Evolutionary conservation across 2,888 invertebrate species (phyloP), one percentile per base, ranked within the genome.

Genomic region (Theristus sp.): DNA sequence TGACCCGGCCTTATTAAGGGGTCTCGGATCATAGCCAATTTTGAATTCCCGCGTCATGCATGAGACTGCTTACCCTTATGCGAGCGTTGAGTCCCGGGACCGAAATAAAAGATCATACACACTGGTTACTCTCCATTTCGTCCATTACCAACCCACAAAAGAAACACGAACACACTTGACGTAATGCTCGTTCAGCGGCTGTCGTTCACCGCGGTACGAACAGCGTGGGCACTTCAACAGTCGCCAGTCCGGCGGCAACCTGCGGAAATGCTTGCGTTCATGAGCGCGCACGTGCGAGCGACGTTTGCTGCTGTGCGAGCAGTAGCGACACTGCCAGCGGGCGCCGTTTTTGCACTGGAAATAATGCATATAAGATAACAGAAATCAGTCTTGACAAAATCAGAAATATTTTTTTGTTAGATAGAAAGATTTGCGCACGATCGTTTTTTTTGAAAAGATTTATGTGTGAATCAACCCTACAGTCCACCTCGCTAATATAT

Each of bases 291-390:
- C 84, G 73, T 86, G 86, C 55, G 83, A 82, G 69, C 84, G 83
- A 58, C 86, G 80, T n/a, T 84, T 79, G 71, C 86, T 86, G 22
- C 87, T 84, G 73, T 86, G 86, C 0, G 88, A 87, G 72, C 89
- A 89, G 72, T 82, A 84, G 31, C 84, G 81, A 72, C 89, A 89
- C 72, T 86, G 85, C 73, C 84, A 84, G 83, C 13, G 13, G 2
- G 38, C 25, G 24, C 38, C 57, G 6, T 1, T 2, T 3, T 13
- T 27, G 25, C n/a, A 22, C 56, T 30, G 31, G 10, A 56, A 10
- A 10, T 54, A 22, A 54, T 17, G 22, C 13, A 10, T 17, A 54
- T 54, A 26, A 54, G 22, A 17, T 22, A 10, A 54, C n/a, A n/a
- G n/a, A n/a, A n/a, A n/a, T n/a, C n/a, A n/a, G n/a, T n/a, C n/a